phyloP scores from a whole-genome alignment of 2,113 vertebrate genomes.

The Gopherus flavomarginatus region DNA sequence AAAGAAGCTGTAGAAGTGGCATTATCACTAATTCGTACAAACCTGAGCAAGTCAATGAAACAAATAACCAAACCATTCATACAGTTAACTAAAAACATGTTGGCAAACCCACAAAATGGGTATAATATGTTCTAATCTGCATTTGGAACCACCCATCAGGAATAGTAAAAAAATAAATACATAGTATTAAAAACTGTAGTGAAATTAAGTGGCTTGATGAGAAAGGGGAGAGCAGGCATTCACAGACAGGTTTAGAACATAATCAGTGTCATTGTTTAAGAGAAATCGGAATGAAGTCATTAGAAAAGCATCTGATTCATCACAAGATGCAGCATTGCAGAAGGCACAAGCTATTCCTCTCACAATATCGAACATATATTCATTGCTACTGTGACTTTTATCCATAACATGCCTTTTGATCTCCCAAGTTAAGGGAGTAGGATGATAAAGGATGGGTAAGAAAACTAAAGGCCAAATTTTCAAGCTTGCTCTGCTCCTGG shows the following conservation, averaged over 20 bases:
- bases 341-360: accelerated
- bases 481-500: not conserved
- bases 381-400: not conserved
- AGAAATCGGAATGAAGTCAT: not conserved
- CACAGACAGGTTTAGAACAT: not conserved
- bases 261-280: not conserved
- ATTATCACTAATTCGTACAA: not conserved
- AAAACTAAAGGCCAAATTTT: not conserved
- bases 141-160: not conserved
- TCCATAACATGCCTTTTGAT: not conserved
- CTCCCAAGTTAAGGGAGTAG: not conserved
- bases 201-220: not conserved
- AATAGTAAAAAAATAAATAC: not conserved
- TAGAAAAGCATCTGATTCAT: not conserved
- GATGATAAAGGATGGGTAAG: not conserved
- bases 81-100: too few species aligned
- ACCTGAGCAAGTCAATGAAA: not conserved
- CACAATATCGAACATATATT: not conserved
- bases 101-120: not conserved
- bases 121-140: not conserved
- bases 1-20: not conserved
- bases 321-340: not conserved
- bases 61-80: not conserved
- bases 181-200: not conserved
- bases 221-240: not conserved